Base-by-base conservation (phyloP, 2,113 vertebrate species). In the Fukomys damarensis region DNA sequence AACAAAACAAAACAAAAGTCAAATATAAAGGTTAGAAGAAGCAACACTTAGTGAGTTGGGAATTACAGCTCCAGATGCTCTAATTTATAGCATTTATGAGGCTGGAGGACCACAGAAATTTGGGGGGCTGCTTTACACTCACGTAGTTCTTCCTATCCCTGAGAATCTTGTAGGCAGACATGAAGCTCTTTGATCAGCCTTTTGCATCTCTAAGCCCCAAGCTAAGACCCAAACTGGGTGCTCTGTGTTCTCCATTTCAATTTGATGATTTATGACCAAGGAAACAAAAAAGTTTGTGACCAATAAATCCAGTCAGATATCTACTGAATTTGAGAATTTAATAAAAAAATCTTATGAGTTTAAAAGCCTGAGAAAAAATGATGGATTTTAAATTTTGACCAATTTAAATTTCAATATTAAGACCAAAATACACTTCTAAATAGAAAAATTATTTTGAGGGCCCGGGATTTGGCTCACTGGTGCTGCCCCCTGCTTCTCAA, bases 351-450 rank as follows among this genome's bases (percentile, higher is more conserved):
- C 43, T 63, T 84, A 20, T 83, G 54, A 52, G 81, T 30, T 76
- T 49, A 80, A 70, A 84, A 92, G 5, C 38, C 43, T 86, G 38
- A 93, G 43, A 63, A 89, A 89, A 14, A 80, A 74, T 24, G 74
- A 52, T 38, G 13, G 14, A 10, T n/a, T 68, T 86, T 20, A 19
- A 52, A 52, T 19, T 79, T 84, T 91, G 68, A 20, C 19, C 70
- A 61, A 43, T 56, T 81, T 56, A 87, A 80, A 91, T 28, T 12
- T 26, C 54, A 65, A 11, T 13, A 26, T 83, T 82, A 95, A 94
- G 94, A 43, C 20, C 35, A 80, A 94, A 94, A 80, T 79, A 86
- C 91, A 88, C 43, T 43, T 94, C 56, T 86, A 49, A 91, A 43
- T 66, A 84, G 65, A n/a, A 76, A 89, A 93, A 43, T 3, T 35